Evolutionary conservation across 2,113 vertebrate species (phyloP).

Genomic region (Lathamus discolor): DNA sequence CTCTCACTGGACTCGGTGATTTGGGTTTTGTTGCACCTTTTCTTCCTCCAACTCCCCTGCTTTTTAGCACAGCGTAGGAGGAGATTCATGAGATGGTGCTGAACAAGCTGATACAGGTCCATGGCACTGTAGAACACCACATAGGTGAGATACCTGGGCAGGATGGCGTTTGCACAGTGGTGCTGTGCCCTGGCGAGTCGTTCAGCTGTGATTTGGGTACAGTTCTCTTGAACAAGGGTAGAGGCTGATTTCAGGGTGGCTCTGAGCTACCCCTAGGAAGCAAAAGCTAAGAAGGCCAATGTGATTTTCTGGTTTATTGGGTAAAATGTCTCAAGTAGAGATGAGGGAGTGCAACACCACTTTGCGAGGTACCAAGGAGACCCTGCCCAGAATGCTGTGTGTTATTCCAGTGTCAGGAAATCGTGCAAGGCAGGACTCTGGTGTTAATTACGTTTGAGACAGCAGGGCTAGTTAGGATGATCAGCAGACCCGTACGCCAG

Average conservation of each 20-base stretch:
- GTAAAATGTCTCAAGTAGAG: not conserved
- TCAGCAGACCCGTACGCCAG: not conserved
- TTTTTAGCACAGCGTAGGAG: not conserved
- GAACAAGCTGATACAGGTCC: not conserved
- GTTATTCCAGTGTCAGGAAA: not conserved
- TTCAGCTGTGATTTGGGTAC: not conserved
- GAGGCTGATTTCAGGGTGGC: not conserved
- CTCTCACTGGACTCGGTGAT: not conserved
- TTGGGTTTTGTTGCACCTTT: not conserved
- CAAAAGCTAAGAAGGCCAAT: not conserved
- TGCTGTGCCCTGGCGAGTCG: fast-evolving
- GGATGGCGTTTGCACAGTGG: not conserved
- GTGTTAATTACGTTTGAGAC: not conserved
- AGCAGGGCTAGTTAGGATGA: not conserved
- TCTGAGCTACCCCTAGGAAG: not conserved
- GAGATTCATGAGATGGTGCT: not conserved
- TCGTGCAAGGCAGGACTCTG: not conserved
- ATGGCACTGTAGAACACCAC: not conserved
- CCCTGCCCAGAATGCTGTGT: not conserved
- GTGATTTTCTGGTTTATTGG: not conserved
- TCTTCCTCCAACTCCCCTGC: not conserved
- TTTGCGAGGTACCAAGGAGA: not conserved
- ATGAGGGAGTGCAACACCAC: not conserved
- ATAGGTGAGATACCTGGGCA: not conserved
- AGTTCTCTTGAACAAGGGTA: not conserved